Conservation (phyloP, 1,140 invertebrate species). For the Aphaenogaster rudis region DNA sequence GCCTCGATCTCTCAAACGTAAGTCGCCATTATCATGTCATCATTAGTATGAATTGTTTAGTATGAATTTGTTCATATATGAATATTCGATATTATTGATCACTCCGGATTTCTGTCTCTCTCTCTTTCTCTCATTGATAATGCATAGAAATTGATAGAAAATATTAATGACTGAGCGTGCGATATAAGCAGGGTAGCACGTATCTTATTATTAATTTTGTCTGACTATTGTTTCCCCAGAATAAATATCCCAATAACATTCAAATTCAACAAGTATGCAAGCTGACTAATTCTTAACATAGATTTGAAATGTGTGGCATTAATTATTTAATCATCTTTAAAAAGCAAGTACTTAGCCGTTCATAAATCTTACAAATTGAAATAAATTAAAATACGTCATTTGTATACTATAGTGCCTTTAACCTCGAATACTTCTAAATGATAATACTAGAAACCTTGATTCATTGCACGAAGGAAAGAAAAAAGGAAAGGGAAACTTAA, state of each 20-base stretch:
- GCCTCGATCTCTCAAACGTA: constrained; percentile 87
- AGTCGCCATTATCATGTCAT: constrained; percentile 68
- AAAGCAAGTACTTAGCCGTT: neutral
- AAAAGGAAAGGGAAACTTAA: constrained; percentile 4
- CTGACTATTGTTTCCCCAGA: neutral
- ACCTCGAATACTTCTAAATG: neutral
- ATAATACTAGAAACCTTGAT: neutral
- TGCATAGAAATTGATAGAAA: neutral
- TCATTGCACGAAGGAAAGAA: neutral
- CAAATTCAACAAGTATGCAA: neutral
- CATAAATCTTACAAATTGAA: neutral
- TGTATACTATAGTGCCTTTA: neutral
- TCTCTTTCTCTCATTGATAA: neutral
- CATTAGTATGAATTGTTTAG: neutral
- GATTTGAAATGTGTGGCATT: neutral
- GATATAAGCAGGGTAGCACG: neutral
- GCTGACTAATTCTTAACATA: neutral
- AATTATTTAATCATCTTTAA: neutral
- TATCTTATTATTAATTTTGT: neutral
- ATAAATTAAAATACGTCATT: neutral
- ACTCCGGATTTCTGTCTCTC: neutral
- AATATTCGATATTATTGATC: neutral
- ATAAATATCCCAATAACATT: neutral
- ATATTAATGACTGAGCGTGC: neutral
- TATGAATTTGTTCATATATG: neutral